Evolutionary conservation across 2,797 vertebrate genomes (phyloP).

Genomic region (Sciurus vulgaris): DNA sequence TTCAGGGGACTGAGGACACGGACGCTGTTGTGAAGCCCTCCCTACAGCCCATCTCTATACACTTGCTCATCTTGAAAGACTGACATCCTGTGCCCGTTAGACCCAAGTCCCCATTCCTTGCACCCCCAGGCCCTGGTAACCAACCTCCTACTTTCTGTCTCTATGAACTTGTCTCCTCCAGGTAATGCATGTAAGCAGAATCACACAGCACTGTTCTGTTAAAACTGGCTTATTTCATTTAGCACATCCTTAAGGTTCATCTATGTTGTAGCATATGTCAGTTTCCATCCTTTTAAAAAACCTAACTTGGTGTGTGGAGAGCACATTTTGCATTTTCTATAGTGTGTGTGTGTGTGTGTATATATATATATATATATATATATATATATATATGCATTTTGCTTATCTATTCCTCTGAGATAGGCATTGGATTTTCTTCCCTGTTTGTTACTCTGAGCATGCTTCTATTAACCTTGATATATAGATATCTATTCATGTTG

Average conservation of each 20-base stretch:
- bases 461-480: neutral
- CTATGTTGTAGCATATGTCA: neutral
- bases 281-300: neutral
- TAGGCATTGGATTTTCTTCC: neutral
- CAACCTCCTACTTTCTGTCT: too few relatives aligned
- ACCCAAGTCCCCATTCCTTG: too few relatives aligned
- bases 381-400: neutral
- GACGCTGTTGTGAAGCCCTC: rapidly evolving
- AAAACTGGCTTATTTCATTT: neutral
- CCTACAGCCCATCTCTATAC: neutral
- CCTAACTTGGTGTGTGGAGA: neutral
- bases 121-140: too few relatives aligned
- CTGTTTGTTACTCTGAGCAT: neutral
- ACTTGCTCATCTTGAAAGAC: neutral
- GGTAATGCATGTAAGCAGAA: neutral
- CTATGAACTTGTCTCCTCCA: too few relatives aligned
- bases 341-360: too few relatives aligned
- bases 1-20: neutral
- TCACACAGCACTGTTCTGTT: neutral
- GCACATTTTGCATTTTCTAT: neutral
- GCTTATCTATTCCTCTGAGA: neutral
- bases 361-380: too few relatives aligned
- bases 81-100: neutral
- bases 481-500: neutral
- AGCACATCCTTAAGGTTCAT: neutral